Percentiles rank a stretch among this genome's conserved stretches.
These are phyloP conservation scores for Cordilura impudica DNA, from an alignment of 2,888 invertebrate genomes.

Conservation along the genomic window DNA sequence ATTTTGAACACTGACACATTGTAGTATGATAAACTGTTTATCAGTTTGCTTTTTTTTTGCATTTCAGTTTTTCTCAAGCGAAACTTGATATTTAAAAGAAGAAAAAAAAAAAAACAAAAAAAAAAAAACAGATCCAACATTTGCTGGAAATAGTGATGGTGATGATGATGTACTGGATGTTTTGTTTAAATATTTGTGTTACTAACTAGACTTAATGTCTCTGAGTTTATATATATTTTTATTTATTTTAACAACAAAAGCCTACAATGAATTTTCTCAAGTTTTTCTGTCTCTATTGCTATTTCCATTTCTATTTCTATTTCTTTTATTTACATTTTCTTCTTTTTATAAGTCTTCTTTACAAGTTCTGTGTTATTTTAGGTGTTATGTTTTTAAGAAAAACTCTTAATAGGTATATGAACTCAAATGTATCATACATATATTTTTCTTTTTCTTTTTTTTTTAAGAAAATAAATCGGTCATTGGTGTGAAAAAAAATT, in stretches of 20 bases:
- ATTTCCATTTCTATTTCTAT: neutral
- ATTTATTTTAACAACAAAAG: conserved; percentile 19
- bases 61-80: neutral
- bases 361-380: conserved; percentile 20
- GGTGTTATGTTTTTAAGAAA: conserved; percentile 8
- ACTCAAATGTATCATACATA: conserved; percentile 53
- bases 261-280: conserved; percentile 23
- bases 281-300: conserved; percentile 5
- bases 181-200: conserved; percentile 11
- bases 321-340: conserved; percentile 2
- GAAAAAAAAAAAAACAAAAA: neutral
- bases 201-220: conserved; percentile 40
- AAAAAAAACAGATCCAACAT: neutral
- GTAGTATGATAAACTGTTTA: conserved; percentile 34
- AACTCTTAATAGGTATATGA: conserved; percentile 55
- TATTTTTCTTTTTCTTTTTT: conserved; percentile 2
- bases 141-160: neutral
- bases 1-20: conserved; percentile 47
- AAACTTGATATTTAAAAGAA: neutral
- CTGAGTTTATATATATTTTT: conserved; percentile 10
- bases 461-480: conserved; percentile 51
- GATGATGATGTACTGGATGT: conserved; percentile 24
- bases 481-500: conserved; percentile 34
- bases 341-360: conserved; percentile 44
- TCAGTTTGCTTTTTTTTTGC: neutral